Evolutionary conservation across 2,888 invertebrate genomes (phyloP), one percentile per base, ranked within the genome.

Genomic region (Volucella inanis): DNA sequence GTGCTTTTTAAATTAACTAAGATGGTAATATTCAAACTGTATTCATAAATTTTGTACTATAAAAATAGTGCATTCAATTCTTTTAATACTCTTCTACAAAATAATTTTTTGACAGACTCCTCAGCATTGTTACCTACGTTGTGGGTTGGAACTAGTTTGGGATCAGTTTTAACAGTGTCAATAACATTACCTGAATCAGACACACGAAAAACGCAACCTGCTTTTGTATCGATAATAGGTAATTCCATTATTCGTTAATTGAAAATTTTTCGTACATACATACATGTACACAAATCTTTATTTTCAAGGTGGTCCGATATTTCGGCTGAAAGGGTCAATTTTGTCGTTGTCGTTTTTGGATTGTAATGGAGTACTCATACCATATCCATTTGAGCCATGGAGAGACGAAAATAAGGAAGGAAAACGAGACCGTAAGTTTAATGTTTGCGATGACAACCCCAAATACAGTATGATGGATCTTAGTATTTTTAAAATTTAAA

Each of bases 91-190:
- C 15, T 14, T 15, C 67, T 57, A 6, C 14, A 31, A 31, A 31
- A 47, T 55, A 45, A 47, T 10, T 75, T 74, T 81, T 80, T 89
- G 90, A 31, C 92, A 98, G 98, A 98, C 93, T 95, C 96, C 89
- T 94, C 95, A 92, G 94, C 95, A 89, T 94, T 96, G 90, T 93
- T 94, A 89, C 98, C 99, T 88, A 98, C 98, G 89, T 93, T 99
- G 88, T 99, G 99, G 99, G 96, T 99, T 89, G 99, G 99, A 89
- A 99, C 99, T 88, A 98, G 98, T 92, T 94, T 97, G 89, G 99
- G 99, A 89, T 98, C 99, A 80, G 97, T 98, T 91, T 94, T 99
- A 90, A 98, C 98, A 87, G 95, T 99, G 92, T 95, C 96, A 92
- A 95, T 99, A 91, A 96, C 94, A 91, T 95, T 96, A 88, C 95